Conservation (phyloP, 1,140 invertebrate genomes). For the Heliconius himera region DNA sequence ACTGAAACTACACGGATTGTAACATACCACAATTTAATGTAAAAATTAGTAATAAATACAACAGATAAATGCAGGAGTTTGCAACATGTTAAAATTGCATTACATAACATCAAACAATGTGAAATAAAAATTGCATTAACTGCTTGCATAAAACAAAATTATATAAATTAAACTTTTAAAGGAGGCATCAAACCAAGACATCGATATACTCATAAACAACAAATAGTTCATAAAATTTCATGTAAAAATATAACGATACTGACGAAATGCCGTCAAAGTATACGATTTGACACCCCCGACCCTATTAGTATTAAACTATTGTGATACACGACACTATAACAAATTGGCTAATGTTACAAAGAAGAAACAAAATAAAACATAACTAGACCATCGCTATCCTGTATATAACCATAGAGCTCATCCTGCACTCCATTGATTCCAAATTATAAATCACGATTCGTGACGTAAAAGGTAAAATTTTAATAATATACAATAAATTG, state of each 20-base stretch:
- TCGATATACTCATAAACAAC: conserved; percentile 80
- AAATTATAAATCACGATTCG: conserved; percentile 68
- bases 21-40: conserved; percentile 84
- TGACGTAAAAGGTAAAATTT: conserved; percentile 70
- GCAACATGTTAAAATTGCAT: conserved; percentile 82
- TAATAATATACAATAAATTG: conserved; percentile 79
- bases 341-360: conserved; percentile 79
- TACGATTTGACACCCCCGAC: conserved; percentile 79
- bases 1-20: conserved; percentile 82
- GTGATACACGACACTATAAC: conserved; percentile 80
- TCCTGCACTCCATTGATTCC: conserved; percentile 79
- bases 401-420: conserved; percentile 72
- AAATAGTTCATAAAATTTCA: conserved; percentile 78
- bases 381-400: conserved; percentile 81
- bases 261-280: conserved; percentile 66
- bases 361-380: conserved; percentile 78
- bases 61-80: conserved; percentile 83
- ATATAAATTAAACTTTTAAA: conserved; percentile 79
- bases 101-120: conserved; percentile 82
- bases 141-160: conserved; percentile 81
- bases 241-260: conserved; percentile 77
- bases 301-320: conserved; percentile 78
- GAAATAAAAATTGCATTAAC: conserved; percentile 81
- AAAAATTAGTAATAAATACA: conserved; percentile 84
- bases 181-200: conserved; percentile 81